Percentiles rank a stretch among this genome's conserved stretches.
Conservation (phyloP, 2,888 invertebrate species). For the Spodoptera picta region DNA sequence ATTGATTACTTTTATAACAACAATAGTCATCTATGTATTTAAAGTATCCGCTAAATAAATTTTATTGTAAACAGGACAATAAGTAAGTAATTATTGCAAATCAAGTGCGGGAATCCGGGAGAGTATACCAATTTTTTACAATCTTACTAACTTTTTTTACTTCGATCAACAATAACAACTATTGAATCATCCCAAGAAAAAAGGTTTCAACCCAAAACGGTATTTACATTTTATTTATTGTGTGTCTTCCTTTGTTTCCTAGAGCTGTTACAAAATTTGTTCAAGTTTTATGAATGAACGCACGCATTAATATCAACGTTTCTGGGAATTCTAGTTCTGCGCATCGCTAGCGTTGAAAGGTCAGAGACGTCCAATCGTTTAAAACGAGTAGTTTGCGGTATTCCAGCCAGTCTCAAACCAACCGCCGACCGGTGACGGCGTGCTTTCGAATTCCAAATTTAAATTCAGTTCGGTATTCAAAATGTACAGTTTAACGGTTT, state of each 20-base stretch:
- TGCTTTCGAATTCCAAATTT: slow-evolving; percentile 3
- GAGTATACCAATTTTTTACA: too few species aligned
- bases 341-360: slow-evolving; percentile 44
- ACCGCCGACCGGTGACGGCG: slow-evolving; percentile 18
- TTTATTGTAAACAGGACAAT: too few species aligned
- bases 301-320: slow-evolving; percentile 30
- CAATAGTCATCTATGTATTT: too few species aligned
- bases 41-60: too few species aligned
- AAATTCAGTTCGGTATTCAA: slow-evolving; percentile 27
- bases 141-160: too few species aligned
- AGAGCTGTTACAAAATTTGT: slow-evolving; percentile 17
- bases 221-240: not conserved
- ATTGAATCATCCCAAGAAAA: not conserved
- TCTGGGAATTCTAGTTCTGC: slow-evolving; percentile 42
- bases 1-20: too few species aligned
- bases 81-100: too few species aligned
- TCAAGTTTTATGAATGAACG: slow-evolving; percentile 46
- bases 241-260: slow-evolving; percentile 8
- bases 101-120: too few species aligned
- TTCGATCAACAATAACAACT: too few species aligned
- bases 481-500: slow-evolving; percentile 64
- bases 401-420: slow-evolving; percentile 36
- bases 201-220: not conserved
- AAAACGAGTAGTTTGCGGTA: slow-evolving; percentile 35
- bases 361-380: slow-evolving; percentile 50